Evolutionary conservation across 2,888 invertebrate genomes (phyloP), one percentile per base, ranked within the genome.

Genomic region (Neuroscelio doddi): DNA sequence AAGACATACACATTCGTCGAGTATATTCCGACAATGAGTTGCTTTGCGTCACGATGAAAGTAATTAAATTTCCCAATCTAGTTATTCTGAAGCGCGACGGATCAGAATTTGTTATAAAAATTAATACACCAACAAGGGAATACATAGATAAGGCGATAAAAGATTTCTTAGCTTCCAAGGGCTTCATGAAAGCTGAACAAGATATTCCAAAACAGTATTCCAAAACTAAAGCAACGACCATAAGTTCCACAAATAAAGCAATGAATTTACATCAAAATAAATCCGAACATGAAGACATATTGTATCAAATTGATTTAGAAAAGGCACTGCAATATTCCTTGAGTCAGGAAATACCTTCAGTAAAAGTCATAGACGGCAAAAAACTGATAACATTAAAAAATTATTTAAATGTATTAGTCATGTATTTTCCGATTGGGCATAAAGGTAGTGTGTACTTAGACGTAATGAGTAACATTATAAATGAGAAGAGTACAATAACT

Each of bases 221-320:
- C n/a, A n/a, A n/a, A n/a, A 53, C 30, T 17, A 5, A 39, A 0
- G 27, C 45, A 15, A 12, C 30, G 1, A 9, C 42, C 1, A 75
- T 10, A 44, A 36, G 27, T 42, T n/a, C 61, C 45, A 42, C 14
- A 9, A 15, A 44, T 27, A 12, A 50, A 50, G 10, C 15, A n/a
- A 10, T 26, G 16, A 38, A 61, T 26, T 41, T 38, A 9, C 24
- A 17, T 21, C 10, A 38, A 1, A 16, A 38, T 8, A 42, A 29
- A n/a, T 61, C 15, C n/a, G 14, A 77, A 53, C 71, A 76, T 10
- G 76, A 78, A 7, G 78, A 81, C 80, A 82, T 88, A 3, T 88
- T 97, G 0, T 95, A 93, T 82, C 93, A 94, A 85, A 89, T 91
- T 68, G 98, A 98, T 85, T 84, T 98, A 58, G 95, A 96, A 84